These are phyloP conservation scores for Ophion obscuratus DNA, from an alignment of 2,888 invertebrate genomes.

Conservation along the genomic window DNA sequence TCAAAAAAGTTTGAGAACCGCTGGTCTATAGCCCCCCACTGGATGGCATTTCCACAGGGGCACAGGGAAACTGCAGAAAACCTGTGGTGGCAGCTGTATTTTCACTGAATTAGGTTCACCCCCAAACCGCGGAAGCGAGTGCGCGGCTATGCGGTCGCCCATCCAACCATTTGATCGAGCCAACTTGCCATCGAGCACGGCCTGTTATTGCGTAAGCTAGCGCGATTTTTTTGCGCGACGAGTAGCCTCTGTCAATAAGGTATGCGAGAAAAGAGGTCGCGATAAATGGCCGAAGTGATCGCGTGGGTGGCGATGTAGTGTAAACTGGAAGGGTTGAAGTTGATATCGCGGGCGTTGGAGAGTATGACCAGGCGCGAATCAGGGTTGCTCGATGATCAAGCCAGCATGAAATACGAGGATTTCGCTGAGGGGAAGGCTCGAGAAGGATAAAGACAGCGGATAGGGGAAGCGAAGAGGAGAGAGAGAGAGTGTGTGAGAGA, in stretches of 20 bases:
- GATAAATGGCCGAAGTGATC: constrained; percentile 12
- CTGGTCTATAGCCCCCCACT: too few species aligned
- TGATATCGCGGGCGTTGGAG: constrained; percentile 55
- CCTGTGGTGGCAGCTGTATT: too few species aligned
- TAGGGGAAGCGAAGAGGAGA: constrained; percentile 33
- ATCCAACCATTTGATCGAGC: too few species aligned
- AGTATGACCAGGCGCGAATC: constrained; percentile 52
- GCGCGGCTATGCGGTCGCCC: too few species aligned
- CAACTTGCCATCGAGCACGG: too few species aligned
- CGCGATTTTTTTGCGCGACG: too few species aligned
- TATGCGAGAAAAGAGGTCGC: constrained; percentile 6
- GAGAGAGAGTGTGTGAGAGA: constrained; percentile 52
- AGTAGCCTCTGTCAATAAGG: background rate
- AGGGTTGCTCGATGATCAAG: constrained; percentile 71
- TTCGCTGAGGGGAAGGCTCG: constrained; percentile 51
- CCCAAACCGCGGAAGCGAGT: too few species aligned
- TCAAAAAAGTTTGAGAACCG: too few species aligned
- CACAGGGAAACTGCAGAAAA: too few species aligned
- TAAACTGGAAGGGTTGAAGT: constrained; percentile 54
- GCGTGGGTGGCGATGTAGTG: constrained; percentile 33
- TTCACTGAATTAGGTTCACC: too few species aligned
- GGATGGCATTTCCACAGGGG: too few species aligned
- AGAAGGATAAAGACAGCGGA: constrained; percentile 44
- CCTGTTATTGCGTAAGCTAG: too few species aligned
- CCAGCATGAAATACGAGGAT: constrained; percentile 73